Percentiles rank a stretch among this genome's conserved stretches.
These are phyloP conservation scores for Sebastes vulpes DNA, from an alignment of 2,797 vertebrate genomes.

Conservation along the genomic window DNA sequence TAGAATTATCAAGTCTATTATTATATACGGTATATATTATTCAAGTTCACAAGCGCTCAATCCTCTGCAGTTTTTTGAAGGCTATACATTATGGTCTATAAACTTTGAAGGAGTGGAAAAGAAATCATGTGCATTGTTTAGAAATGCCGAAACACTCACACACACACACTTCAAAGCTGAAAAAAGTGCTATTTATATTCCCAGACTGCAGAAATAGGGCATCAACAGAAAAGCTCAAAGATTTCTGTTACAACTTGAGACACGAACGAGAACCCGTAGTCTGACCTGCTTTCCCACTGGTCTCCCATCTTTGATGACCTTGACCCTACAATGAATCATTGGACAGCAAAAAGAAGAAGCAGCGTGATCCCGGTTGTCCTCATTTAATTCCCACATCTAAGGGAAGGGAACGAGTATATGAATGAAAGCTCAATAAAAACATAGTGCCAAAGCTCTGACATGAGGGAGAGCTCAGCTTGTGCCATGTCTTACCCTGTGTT, in stretches of 20 bases:
- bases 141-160: constrained; percentile 2
- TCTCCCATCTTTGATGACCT: constrained; percentile 16
- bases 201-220: constrained; percentile 5
- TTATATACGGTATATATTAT: neutral
- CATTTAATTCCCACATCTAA: constrained; percentile 25
- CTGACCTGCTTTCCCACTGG: neutral
- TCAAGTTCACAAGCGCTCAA: constrained; percentile 12
- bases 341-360: neutral
- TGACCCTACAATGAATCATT: constrained; percentile 19
- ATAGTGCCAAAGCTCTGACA: constrained; percentile 17
- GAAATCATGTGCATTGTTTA: constrained; percentile 3
- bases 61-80: constrained; percentile 25
- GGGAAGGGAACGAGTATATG: neutral
- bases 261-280: neutral
- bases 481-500: constrained; percentile 18
- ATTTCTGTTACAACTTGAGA: constrained; percentile 11
- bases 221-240: constrained; percentile 6
- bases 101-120: constrained; percentile 3
- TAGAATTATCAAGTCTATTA: constrained; percentile 24
- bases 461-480: constrained; percentile 15
- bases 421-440: constrained; percentile 29
- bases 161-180: neutral
- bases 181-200: constrained; percentile 9
- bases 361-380: constrained; percentile 9
- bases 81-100: constrained; percentile 2